These are phyloP conservation scores for Paralinhomoeus sp. DNA, from an alignment of 2,888 invertebrate genomes.

Conservation along the genomic window DNA sequence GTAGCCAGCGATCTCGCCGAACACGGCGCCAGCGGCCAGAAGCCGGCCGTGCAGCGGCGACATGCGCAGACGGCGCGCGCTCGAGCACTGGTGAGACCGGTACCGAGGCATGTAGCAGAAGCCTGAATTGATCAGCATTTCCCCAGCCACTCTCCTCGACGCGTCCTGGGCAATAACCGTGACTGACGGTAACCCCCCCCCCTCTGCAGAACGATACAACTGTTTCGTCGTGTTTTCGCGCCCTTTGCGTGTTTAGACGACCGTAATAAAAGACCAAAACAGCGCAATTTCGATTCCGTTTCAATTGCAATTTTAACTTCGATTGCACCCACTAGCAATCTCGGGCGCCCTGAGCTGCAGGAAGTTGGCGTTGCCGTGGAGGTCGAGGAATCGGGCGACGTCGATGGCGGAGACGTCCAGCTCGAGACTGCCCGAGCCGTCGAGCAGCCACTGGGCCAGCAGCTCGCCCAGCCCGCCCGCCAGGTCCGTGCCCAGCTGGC, in stretches of 20 bases:
- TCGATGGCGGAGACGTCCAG: conserved; percentile 64
- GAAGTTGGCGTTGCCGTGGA: conserved; percentile 83
- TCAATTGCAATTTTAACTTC: neutral
- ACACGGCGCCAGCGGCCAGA: conserved; percentile 69
- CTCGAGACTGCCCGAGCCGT: conserved; percentile 42
- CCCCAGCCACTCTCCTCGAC: no score
- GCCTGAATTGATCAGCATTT: conserved; percentile 6
- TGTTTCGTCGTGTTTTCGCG: no score
- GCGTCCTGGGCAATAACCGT: no score
- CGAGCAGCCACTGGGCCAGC: conserved; percentile 54
- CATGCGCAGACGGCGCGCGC: conserved; percentile 52
- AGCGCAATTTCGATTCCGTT: no score
- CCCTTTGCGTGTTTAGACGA: no score
- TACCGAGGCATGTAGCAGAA: conserved; percentile 32
- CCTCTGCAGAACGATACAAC: no score
- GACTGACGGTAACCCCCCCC: no score
- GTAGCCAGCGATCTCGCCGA: conserved; percentile 92
- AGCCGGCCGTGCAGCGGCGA: conserved; percentile 81
- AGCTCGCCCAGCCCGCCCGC: conserved; percentile 82
- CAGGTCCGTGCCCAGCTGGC: conserved; percentile 77
- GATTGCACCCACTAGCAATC: conserved; percentile 45
- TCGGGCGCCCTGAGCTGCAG: conserved; percentile 69
- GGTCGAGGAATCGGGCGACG: conserved; percentile 61
- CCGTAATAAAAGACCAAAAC: no score
- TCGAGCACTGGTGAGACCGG: conserved; percentile 55